Evolutionary conservation across 1,140 invertebrate species (phyloP), one percentile per base, ranked within the genome.

Genomic region (Hypothenemus hampei): DNA sequence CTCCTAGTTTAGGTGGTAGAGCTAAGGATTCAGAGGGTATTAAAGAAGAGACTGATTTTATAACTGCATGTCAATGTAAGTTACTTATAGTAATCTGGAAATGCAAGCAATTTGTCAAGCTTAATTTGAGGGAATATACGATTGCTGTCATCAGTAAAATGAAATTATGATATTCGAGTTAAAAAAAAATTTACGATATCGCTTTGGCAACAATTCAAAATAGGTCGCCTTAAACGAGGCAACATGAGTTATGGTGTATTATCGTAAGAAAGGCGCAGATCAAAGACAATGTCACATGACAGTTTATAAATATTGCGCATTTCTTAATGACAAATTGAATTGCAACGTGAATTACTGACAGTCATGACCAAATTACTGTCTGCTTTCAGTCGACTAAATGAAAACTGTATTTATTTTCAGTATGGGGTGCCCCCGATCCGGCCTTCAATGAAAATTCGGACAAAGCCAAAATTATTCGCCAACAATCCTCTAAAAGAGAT

Each of bases 381-480:
- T n/a, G n/a, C n/a, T n/a, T n/a, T n/a, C n/a, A n/a, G n/a, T n/a
- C n/a, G n/a, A n/a, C n/a, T n/a, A n/a, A n/a, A n/a, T n/a, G n/a
- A n/a, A n/a, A n/a, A n/a, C n/a, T 29, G 26, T 10, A 57, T 13
- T 59, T 67, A 65, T 63, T 79, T 79, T 57, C 68, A 81, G 79
- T 82, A 69, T 82, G 80, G 80, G 80, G 80, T 68, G 74, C 72
- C 31, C 77, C 81, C 45, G 79, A 81, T 57, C 69, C 73, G 20
- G 73, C 71, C 41, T 84, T 79, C 65, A 83, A 87, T 59, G 85
- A 87, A 45, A 76, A 77, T 31, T 76, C 73, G 55, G 85, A 88
- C 61, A 87, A 86, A 74, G 91, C 90, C 0, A 94, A 94, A 77
- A 88, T 94, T 66, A 89, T 95, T 35, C 81, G 91, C 33, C 87